Evolutionary conservation across 2,888 invertebrate species (phyloP).

Genomic region (Fragum whitleyi): DNA sequence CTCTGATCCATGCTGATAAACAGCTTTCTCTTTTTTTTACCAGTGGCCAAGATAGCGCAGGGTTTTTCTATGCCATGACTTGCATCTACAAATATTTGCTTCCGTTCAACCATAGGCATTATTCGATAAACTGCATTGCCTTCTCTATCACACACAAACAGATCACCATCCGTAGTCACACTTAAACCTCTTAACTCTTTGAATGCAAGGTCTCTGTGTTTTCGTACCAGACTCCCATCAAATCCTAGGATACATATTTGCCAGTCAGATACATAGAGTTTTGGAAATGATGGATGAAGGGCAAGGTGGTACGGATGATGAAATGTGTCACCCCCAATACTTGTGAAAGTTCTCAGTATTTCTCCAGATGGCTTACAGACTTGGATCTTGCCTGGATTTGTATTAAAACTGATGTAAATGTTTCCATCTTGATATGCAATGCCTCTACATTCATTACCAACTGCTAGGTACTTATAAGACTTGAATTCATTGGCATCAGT

Average conservation of each 20-base stretch:
- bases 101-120: not conserved
- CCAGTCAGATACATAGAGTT: constrained; percentile 10
- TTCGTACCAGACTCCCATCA: constrained; percentile 16
- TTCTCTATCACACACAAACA: constrained; percentile 13
- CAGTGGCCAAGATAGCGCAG: not conserved
- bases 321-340: constrained; percentile 8
- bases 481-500: constrained; percentile 9
- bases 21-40: not conserved
- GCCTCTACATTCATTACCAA: constrained; percentile 11
- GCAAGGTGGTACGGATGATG: constrained; percentile 10
- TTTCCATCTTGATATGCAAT: constrained; percentile 14
- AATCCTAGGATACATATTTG: not conserved
- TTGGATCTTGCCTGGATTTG: not conserved
- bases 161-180: not conserved
- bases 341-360: constrained; percentile 15
- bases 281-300: constrained; percentile 3
- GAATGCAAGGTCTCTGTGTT: constrained; percentile 4
- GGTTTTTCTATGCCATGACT: constrained; percentile 4
- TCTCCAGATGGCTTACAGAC: not conserved
- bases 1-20: constrained; percentile 3
- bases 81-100: not conserved
- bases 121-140: not conserved
- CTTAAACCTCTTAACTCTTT: constrained; percentile 3
- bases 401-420: constrained; percentile 1
- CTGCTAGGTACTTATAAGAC: not conserved